Base-by-base conservation (phyloP, 2,888 invertebrate genomes). In the Apodemia hepburni region DNA sequence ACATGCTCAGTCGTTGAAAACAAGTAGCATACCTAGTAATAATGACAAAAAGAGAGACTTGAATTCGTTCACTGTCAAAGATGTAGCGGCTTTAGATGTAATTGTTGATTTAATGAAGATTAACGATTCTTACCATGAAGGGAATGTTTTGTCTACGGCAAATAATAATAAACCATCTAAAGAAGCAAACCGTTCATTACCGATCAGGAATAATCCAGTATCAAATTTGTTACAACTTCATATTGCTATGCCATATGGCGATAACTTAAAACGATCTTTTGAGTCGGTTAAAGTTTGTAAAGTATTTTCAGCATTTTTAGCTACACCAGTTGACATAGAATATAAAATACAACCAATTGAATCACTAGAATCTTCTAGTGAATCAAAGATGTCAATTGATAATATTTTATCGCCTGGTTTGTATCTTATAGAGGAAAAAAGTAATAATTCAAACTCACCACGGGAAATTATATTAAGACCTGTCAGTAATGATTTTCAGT, bases 191-290 rank as follows among this genome's bases (percentile, higher is more conserved):
- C n/a, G 62, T 58, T 22, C 9, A 42, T 18, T 51, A 11, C 27
- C 35, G 15, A 29, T 42, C 9, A 62, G 54, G 60, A 59, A 66
- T 38, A 65, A 65, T 38, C 58, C 59, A 33, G 54, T 58, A 3
- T 75, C 76, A 1, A 86, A 84, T 64, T 69, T 79, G 18, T 81
- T 87, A 22, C 82, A 87, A 77, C 80, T 88, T 0, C 85, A 85
- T 58, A 82, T 88, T 60, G 80, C 79, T 3, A 73, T 86, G 45
- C 86, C 87, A 0, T 76, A 70, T 59, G 71, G 69, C 2, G 69
- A 65, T 33, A 73, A 71, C 29, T 77, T 69, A 29, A 86, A 79
- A 63, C 73, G 84, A 64, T 78, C 82, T 2, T 60, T 75, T n/a
- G 73, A 75, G 12, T 70, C 76, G 2, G 12, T 71, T 3, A 76